Evolutionary conservation across 1,140 invertebrate species (phyloP), one percentile per base, ranked within the genome.

Genomic region (Drosophila lini): DNA sequence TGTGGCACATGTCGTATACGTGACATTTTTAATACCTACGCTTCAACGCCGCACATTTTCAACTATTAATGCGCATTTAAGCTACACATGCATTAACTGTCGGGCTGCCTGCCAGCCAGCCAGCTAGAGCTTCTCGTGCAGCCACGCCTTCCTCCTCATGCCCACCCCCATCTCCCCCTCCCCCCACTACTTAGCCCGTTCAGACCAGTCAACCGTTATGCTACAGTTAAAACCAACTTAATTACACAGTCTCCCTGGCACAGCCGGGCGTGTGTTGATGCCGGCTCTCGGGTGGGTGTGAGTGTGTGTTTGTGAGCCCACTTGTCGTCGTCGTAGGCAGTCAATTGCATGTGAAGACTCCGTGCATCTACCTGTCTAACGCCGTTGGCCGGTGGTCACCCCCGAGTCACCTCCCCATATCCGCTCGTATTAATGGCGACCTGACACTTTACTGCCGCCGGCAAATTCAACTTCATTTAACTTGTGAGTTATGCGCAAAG

Each of bases 21-120:
- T 88, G 83, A 88, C 83, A 88, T 89, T 88, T 88, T 88, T 88
- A 88, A 88, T 83, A 86, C 83, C 83, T 83, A 86, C 83, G 83
- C 83, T 86, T 86, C 83, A 86, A 89, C 84, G 83, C 84, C 83
- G 84, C 83, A 88, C 83, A 88, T 89, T 88, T 89, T 88, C 83
- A 88, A 88, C 83, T 88, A 88, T 88, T 88, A 88, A 88, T 88
- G 83, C 77, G 77, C 80, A 88, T 88, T 88, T 88, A 88, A 88
- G 84, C 83, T 88, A 88, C 83, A 89, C 84, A 88, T 80, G 77
- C 84, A 86, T 86, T 88, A 86, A 86, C 83, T 82, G 80, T 71
- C 78, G 75, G 65, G 48, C 65, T 74, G 59, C 59, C 61, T 34
- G 32, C 50, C 47, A 19, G 32, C 13, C 53, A 53, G 48, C 32